Conservation (phyloP, 2,888 invertebrate species). For the Lissocephala sabroskyi region DNA sequence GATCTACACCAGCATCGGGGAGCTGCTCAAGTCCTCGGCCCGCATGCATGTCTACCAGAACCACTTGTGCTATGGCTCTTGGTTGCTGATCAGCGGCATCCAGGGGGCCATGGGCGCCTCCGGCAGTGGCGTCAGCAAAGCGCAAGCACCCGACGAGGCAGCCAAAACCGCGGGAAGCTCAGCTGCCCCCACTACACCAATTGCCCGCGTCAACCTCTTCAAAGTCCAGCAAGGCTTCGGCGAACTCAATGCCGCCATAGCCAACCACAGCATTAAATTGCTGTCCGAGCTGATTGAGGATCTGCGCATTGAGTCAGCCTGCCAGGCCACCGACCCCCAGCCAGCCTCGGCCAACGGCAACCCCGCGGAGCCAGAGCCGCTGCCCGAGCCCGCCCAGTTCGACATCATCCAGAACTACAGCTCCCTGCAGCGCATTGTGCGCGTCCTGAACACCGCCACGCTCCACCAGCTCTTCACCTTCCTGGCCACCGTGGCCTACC, state of each 20-base stretch:
- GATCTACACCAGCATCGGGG: slow-evolving; percentile 86
- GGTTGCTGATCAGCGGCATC: slow-evolving; percentile 89
- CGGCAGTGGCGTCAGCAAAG: slow-evolving; percentile 74
- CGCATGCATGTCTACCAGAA: slow-evolving; percentile 91
- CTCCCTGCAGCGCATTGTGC: slow-evolving; percentile 73
- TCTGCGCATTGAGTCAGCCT: slow-evolving; percentile 70
- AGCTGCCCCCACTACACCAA: slow-evolving; percentile 62
- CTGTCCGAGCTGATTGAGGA: slow-evolving; percentile 71
- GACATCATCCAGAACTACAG: slow-evolving; percentile 72
- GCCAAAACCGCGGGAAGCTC: slow-evolving; percentile 71
- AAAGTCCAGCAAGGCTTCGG: slow-evolving; percentile 89
- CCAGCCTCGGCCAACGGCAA: slow-evolving; percentile 15
- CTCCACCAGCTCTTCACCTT: slow-evolving; percentile 83
- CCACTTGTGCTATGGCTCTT: slow-evolving; percentile 89
- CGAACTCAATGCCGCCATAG: slow-evolving; percentile 90
- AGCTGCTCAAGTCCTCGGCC: slow-evolving; percentile 86
- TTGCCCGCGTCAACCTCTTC: slow-evolving; percentile 78
- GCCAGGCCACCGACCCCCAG: slow-evolving; percentile 55
- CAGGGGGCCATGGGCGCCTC: slow-evolving; percentile 84
- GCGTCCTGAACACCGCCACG: slow-evolving; percentile 73
- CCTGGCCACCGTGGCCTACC: slow-evolving; percentile 90
- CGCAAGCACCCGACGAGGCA: slow-evolving; percentile 70
- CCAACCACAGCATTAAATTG: slow-evolving; percentile 86
- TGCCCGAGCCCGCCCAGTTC: slow-evolving; percentile 71
- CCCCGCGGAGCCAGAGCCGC: slow-evolving; percentile 15